These are phyloP conservation scores for Oegoconia quadripuncta DNA, from an alignment of 2,888 invertebrate genomes.

Conservation along the genomic window DNA sequence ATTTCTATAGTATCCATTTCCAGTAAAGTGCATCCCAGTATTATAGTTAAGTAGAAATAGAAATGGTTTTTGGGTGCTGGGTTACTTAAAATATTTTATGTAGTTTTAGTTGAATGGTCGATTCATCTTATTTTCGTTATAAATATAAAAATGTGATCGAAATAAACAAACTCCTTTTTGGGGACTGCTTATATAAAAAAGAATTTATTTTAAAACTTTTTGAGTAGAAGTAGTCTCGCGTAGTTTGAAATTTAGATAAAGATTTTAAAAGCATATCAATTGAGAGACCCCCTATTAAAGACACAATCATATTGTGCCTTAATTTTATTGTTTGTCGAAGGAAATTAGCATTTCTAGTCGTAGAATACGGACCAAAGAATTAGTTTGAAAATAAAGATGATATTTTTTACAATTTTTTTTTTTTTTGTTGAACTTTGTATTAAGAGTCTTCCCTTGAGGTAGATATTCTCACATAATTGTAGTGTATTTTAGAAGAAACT, in stretches of 20 bases:
- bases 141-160: conserved; percentile 39
- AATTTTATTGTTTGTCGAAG: conserved; percentile 42
- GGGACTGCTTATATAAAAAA: conserved; percentile 38
- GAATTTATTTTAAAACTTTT: conserved; percentile 45
- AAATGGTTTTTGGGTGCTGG: conserved; percentile 64
- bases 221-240: conserved; percentile 43
- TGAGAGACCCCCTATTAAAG: conserved; percentile 43
- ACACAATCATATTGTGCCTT: conserved; percentile 73
- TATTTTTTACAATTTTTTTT: conserved; percentile 70
- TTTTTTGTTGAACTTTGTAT: conserved; percentile 51
- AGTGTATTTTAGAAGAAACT: conserved; percentile 52
- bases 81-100: conserved; percentile 35
- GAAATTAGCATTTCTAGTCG: conserved; percentile 41
- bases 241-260: conserved; percentile 38
- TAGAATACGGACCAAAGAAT: conserved; percentile 69
- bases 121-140: conserved; percentile 25
- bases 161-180: conserved; percentile 24
- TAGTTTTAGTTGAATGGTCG: conserved; percentile 49
- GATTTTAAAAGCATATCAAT: conserved; percentile 57
- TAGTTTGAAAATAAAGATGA: conserved; percentile 56
- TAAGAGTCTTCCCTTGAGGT: conserved; percentile 36
- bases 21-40: conserved; percentile 75
- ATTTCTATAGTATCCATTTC: conserved; percentile 42
- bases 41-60: conserved; percentile 60
- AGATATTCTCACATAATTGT: conserved; percentile 34